A percentile compares a stretch with the other conserved stretches of the same genome.
Conservation (phyloP, 2,113 vertebrate species). For the Struthio camelus region DNA sequence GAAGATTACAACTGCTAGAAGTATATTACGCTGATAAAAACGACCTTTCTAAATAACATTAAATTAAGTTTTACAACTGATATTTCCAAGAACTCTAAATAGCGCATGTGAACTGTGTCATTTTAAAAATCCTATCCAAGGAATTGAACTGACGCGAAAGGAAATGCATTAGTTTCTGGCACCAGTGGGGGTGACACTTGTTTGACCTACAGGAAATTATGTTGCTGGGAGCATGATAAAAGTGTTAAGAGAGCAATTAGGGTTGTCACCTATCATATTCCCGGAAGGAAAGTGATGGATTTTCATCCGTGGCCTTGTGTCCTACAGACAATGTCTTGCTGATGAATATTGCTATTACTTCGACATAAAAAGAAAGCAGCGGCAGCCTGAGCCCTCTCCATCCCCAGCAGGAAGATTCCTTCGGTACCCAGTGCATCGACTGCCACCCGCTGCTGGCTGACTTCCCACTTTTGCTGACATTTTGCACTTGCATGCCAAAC, state of each 20-base stretch:
- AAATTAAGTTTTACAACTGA: not conserved
- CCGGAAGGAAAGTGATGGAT: not conserved
- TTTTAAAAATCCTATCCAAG: not conserved
- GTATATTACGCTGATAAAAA: not conserved
- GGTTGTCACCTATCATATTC: not conserved
- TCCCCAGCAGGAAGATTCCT: not conserved
- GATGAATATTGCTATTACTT: not conserved
- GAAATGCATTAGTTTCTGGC: not conserved
- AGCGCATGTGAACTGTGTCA: not conserved
- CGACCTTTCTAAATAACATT: not conserved
- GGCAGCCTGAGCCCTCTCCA: not conserved
- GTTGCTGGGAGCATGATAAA: not conserved
- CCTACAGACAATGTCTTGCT: accelerated
- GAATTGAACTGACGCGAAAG: not conserved
- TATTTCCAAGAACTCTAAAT: not conserved
- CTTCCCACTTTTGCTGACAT: not conserved
- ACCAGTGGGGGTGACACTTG: not conserved
- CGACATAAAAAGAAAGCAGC: not conserved
- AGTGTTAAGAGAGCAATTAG: not conserved
- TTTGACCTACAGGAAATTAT: constrained; percentile 1
- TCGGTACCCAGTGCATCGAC: too few relatives aligned
- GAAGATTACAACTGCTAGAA: not conserved
- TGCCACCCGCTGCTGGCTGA: not conserved
- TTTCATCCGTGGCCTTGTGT: not conserved
- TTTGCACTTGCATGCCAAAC: not conserved